Percentiles rank a stretch among this genome's conserved stretches.
Conservation (phyloP, 2,797 vertebrate genomes). For the Hirundo rustica region DNA sequence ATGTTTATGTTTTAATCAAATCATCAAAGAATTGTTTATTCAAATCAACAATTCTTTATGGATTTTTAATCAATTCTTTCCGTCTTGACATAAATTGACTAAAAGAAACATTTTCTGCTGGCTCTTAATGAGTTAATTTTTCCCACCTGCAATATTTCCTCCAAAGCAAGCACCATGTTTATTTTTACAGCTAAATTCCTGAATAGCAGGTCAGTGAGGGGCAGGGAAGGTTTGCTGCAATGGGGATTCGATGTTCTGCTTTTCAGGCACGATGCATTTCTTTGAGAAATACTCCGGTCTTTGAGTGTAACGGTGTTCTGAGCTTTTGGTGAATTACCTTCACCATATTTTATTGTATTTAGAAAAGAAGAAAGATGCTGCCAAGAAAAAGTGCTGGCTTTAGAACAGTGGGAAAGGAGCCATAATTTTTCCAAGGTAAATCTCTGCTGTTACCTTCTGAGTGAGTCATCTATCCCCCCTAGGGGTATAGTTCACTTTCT, state of each 20-base stretch:
- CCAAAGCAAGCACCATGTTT: not conserved
- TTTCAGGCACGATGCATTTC: not conserved
- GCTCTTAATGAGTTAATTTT: not conserved
- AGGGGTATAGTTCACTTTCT: not conserved
- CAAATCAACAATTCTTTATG: not conserved
- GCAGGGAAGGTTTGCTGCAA: not conserved
- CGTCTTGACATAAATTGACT: not conserved
- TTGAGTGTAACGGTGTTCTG: not conserved
- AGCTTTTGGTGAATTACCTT: not conserved
- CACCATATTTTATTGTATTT: not conserved
- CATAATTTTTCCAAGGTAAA: not conserved
- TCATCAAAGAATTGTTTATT: not conserved
- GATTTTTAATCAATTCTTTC: not conserved
- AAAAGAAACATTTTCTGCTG: not conserved
- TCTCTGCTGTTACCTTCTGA: not conserved
- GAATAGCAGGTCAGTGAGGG: not conserved
- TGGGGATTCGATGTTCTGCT: not conserved
- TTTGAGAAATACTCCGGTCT: not conserved
- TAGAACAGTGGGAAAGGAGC: not conserved
- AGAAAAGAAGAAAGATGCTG: not conserved
- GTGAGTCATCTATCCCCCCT: not conserved
- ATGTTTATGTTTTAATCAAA: not conserved
- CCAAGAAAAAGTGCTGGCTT: not conserved
- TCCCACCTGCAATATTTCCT: not conserved
- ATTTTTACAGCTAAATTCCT: not conserved